A percentile compares a stretch with the other conserved stretches of the same genome.
These are phyloP conservation scores for Nephrotoma guestfalica DNA, from an alignment of 2,888 invertebrate genomes.

Conservation along the genomic window DNA sequence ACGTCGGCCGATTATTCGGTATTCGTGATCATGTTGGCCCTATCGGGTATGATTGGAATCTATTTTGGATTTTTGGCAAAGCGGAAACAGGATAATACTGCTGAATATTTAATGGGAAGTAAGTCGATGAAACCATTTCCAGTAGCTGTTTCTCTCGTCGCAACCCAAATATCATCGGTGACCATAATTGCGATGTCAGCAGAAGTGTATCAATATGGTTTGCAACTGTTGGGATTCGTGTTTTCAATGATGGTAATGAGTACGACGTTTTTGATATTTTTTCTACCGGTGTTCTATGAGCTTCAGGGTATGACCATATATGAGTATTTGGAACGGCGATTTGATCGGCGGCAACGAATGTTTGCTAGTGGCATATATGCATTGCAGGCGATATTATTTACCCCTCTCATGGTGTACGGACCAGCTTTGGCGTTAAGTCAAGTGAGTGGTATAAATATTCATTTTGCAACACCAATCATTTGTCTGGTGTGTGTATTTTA, in stretches of 20 bases:
- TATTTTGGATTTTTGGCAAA: neutral
- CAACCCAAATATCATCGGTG: neutral
- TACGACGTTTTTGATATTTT: constrained; percentile 19
- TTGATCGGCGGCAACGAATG: constrained; percentile 41
- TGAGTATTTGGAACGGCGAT: constrained; percentile 50
- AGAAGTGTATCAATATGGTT: neutral
- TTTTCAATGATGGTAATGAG: neutral
- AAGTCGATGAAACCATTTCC: neutral
- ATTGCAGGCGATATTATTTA: constrained; percentile 40
- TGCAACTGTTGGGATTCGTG: neutral
- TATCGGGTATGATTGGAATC: neutral
- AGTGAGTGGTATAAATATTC: constrained; percentile 52
- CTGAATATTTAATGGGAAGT: neutral
- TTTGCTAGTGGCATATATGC: constrained; percentile 45
- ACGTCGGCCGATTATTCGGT: neutral
- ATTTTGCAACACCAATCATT: constrained; percentile 49
- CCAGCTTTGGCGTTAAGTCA: constrained; percentile 55
- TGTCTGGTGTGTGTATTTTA: constrained; percentile 61
- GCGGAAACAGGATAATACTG: neutral
- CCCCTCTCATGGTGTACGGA: constrained; percentile 54
- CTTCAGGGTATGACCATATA: constrained; percentile 54
- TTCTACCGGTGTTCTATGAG: constrained; percentile 52
- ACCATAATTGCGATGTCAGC: neutral
- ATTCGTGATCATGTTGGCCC: neutral
- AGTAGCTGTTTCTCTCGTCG: neutral